Percentiles rank a stretch among this genome's conserved stretches.
Evolutionary conservation across 2,797 vertebrate genomes (phyloP).

Genomic region (Alca torda): DNA sequence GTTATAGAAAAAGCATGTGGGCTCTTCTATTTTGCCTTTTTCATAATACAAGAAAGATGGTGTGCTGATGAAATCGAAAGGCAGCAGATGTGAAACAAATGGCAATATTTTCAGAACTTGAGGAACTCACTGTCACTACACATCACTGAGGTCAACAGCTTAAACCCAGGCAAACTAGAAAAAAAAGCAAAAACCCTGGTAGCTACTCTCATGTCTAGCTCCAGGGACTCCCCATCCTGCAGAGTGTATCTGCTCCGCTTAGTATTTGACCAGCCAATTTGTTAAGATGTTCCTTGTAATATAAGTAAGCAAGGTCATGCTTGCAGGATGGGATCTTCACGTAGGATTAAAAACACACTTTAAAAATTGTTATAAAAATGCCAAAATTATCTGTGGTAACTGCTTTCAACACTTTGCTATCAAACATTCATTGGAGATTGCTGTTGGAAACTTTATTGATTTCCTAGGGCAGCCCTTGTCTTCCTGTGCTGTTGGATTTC

Average conservation of each 20-base stretch:
- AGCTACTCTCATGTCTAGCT: not conserved
- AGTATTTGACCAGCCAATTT: not conserved
- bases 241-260: not conserved
- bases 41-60: not conserved
- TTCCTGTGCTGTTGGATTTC: not conserved
- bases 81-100: not conserved
- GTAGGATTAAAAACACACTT: not conserved
- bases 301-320: not conserved
- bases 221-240: not conserved
- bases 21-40: not conserved
- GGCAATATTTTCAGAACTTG: not conserved
- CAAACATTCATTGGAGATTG: not conserved
- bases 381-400: not conserved
- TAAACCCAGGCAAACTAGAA: not conserved
- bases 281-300: not conserved
- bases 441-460: not conserved
- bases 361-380: not conserved
- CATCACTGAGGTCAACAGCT: not conserved
- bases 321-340: not conserved
- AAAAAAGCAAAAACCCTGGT: not conserved
- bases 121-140: not conserved
- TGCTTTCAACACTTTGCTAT: not conserved
- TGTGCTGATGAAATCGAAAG: not conserved
- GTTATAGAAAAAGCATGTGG: not conserved
- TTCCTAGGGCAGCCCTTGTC: not conserved